Conservation (phyloP, 2,888 invertebrate species). For the Argyresthia albistria region DNA sequence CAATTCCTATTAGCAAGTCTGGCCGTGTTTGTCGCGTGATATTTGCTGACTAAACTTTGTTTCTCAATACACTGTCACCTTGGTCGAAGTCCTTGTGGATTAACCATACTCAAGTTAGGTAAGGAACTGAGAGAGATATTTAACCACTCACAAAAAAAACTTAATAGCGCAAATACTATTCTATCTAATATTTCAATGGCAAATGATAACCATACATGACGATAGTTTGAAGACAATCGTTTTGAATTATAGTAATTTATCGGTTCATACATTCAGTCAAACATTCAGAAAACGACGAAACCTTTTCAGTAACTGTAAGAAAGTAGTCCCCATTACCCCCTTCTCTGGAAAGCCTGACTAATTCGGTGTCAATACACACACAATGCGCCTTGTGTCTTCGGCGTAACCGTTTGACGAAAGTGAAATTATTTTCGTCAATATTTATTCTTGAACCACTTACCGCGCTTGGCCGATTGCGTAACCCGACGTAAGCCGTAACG, state of each 20-base stretch:
- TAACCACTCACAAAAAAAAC: background rate
- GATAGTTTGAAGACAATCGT: no score
- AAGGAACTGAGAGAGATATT: background rate
- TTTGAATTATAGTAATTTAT: no score
- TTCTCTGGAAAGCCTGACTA: background rate
- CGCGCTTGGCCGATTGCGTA: conserved; percentile 13
- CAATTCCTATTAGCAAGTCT: no score
- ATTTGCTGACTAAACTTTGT: no score
- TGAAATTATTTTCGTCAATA: conserved; percentile 52
- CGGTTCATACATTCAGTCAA: background rate
- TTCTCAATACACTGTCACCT: background rate
- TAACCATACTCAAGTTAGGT: background rate
- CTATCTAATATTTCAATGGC: no score
- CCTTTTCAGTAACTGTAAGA: background rate
- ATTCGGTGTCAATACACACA: conserved; percentile 1
- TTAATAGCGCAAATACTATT: no score
- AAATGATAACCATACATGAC: no score
- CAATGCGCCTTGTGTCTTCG: background rate
- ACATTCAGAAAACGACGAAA: background rate
- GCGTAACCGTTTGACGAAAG: conserved; percentile 28
- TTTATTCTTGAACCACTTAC: conserved; percentile 34
- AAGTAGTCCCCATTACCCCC: background rate
- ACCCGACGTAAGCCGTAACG: conserved; percentile 14
- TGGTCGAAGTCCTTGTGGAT: background rate
- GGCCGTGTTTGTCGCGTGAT: no score